Percentiles rank a stretch among this genome's conserved stretches.
These are phyloP conservation scores for Gymnobelideus leadbeateri DNA, from an alignment of 2,113 vertebrate genomes.

Conservation along the genomic window DNA sequence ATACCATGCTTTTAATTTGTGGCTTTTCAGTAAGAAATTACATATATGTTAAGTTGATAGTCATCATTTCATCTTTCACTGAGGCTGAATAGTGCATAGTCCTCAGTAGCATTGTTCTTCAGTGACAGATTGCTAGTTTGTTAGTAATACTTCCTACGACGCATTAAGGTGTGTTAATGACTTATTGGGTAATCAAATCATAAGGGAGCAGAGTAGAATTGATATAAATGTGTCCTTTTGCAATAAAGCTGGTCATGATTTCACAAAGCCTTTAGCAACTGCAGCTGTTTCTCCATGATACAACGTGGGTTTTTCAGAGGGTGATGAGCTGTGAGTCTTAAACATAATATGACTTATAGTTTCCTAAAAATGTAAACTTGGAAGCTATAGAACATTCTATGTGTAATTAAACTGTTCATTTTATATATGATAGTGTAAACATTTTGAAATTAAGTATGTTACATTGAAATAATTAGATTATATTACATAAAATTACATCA, in stretches of 20 bases:
- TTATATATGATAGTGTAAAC: conserved; percentile 92
- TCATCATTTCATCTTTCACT: conserved; percentile 92
- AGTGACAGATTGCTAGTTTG: conserved; percentile 86
- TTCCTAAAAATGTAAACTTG: conserved; percentile 88
- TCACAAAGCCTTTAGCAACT: conserved; percentile 90
- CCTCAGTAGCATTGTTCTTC: conserved; percentile 84
- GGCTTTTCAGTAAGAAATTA: conserved; percentile 89
- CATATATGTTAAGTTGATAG: conserved; percentile 90
- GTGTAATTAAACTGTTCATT: conserved; percentile 92
- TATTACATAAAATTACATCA: too few relatives aligned
- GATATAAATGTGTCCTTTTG: conserved; percentile 90
- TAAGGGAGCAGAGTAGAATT: conserved; percentile 90
- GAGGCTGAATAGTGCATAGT: conserved; percentile 89
- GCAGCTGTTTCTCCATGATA: conserved; percentile 89
- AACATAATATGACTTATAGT: conserved; percentile 90
- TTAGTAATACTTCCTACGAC: conserved; percentile 88
- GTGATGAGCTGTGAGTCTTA: conserved; percentile 86
- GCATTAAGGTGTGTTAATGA: conserved; percentile 90
- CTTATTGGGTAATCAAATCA: conserved; percentile 88
- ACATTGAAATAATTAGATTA: conserved; percentile 75
- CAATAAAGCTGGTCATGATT: conserved; percentile 91
- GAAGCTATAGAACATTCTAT: conserved; percentile 92
- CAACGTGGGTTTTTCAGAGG: conserved; percentile 87
- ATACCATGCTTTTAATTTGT: conserved; percentile 90
- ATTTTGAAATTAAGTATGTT: conserved; percentile 93